Conservation (phyloP, 2,888 invertebrate genomes). For the Lasioglossum marginatum region DNA sequence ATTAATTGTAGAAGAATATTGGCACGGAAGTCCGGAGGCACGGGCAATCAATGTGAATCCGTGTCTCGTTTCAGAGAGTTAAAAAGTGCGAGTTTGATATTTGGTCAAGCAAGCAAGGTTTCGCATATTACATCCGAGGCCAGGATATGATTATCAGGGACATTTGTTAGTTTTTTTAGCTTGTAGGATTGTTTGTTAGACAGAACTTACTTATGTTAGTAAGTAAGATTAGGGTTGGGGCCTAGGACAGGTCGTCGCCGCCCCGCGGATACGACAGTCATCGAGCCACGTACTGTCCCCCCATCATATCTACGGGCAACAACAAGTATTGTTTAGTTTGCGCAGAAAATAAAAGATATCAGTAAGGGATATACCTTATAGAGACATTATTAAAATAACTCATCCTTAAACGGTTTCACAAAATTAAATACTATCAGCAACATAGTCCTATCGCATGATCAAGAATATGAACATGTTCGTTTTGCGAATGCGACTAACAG, state of each 20-base stretch:
- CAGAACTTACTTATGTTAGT: constrained; percentile 85
- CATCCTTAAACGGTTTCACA: neutral
- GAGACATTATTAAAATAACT: constrained; percentile 17
- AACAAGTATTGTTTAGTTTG: constrained; percentile 84
- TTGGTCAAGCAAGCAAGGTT: constrained; percentile 79
- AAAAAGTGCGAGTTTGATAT: constrained; percentile 40
- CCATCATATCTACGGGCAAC: constrained; percentile 87
- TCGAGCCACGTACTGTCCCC: constrained; percentile 87
- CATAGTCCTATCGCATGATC: neutral
- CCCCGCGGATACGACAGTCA: constrained; percentile 88
- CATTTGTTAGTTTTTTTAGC: constrained; percentile 79
- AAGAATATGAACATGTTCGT: neutral
- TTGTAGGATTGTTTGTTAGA: constrained; percentile 83
- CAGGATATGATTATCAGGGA: constrained; percentile 77
- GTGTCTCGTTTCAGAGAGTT: constrained; percentile 52
- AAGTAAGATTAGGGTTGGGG: constrained; percentile 85
- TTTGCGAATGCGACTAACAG: neutral
- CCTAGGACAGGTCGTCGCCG: constrained; percentile 86
- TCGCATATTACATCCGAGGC: constrained; percentile 82
- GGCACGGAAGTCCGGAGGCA: constrained; percentile 57
- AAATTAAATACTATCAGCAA: neutral
- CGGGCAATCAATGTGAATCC: constrained; percentile 72
- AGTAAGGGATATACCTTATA: constrained; percentile 47
- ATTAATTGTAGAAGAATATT: constrained; percentile 38
- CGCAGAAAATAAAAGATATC: constrained; percentile 82